phyloP scores from a whole-genome alignment of 2,888 invertebrate genomes.

The Andrena haemorrhoa region DNA sequence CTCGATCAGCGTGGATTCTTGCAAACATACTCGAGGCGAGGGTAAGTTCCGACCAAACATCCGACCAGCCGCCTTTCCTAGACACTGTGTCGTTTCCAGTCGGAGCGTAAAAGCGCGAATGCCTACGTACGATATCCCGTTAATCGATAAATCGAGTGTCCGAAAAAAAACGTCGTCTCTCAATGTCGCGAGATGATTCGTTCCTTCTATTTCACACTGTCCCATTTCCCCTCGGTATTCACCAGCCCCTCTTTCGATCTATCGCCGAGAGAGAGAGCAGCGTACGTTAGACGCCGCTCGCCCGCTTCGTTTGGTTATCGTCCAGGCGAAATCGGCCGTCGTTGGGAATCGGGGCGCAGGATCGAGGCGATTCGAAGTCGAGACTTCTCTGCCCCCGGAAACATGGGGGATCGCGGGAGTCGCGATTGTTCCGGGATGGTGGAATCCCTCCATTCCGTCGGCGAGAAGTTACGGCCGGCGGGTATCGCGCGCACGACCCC shows the following conservation, averaged over 20 bases:
- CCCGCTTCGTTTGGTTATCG: conserved; percentile 34
- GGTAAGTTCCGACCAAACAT: conserved; percentile 49
- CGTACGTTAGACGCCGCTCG: conserved; percentile 23
- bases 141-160: conserved; percentile 44
- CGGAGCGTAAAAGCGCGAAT: conserved; percentile 58
- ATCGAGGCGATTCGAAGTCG: neutral
- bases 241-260: conserved; percentile 6
- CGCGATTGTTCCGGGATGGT: no score
- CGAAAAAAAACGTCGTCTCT: conserved; percentile 52
- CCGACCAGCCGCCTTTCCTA: conserved; percentile 20
- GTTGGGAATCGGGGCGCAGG: neutral
- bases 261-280: conserved; percentile 46
- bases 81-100: conserved; percentile 1
- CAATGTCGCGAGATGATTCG: conserved; percentile 39
- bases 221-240: neutral
- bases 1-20: conserved; percentile 42
- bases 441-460: neutral
- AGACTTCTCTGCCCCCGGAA: neutral
- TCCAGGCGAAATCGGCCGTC: conserved; percentile 7
- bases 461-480: neutral
- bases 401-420: no score
- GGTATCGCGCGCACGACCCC: neutral
- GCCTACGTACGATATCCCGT: conserved; percentile 42
- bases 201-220: neutral
- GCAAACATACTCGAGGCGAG: conserved; percentile 40